A percentile compares a stretch with the other conserved stretches of the same genome.
Evolutionary conservation across 2,113 vertebrate species (phyloP).

Genomic region (Hipposideros armiger): DNA sequence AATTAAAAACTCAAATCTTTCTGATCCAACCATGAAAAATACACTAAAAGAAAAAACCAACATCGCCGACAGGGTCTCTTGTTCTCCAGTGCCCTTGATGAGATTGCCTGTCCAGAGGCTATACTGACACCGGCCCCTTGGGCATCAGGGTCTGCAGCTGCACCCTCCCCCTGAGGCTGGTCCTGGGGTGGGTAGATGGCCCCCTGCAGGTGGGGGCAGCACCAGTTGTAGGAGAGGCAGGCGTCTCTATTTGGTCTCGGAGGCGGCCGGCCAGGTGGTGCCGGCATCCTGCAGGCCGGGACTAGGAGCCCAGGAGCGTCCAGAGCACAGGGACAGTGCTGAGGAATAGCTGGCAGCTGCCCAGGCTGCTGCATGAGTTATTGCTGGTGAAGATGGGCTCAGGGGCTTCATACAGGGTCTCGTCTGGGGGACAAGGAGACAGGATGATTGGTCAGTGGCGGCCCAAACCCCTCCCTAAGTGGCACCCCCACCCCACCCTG

Average conservation of each 20-base stretch:
- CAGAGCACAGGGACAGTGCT: slow-evolving; percentile 86
- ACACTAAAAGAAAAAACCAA: not conserved
- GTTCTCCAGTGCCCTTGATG: not conserved
- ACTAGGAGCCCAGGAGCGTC: slow-evolving; percentile 89
- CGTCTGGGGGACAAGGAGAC: slow-evolving; percentile 87
- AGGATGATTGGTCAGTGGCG: fast-evolving
- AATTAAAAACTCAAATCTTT: slow-evolving; percentile 70
- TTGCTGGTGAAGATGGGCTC: slow-evolving; percentile 98
- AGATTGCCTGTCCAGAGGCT: not conserved
- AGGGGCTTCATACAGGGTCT: slow-evolving; percentile 96
- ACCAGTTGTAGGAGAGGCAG: slow-evolving; percentile 7
- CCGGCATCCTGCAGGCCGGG: fast-evolving
- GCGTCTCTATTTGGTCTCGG: slow-evolving; percentile 62
- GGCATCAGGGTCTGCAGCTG: not conserved
- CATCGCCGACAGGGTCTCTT: not conserved
- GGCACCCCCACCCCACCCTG: too few species aligned
- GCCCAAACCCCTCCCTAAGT: not conserved
- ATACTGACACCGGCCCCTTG: fast-evolving
- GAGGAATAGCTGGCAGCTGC: slow-evolving; percentile 84
- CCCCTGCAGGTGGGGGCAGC: slow-evolving; percentile 14
- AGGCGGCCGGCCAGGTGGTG: not conserved
- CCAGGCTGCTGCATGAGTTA: slow-evolving; percentile 91
- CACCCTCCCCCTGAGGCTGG: not conserved
- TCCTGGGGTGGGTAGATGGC: not conserved
- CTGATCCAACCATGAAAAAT: slow-evolving; percentile 54